phyloP scores from a whole-genome alignment of 1,140 invertebrate genomes.

The Zaprionus ornatus region DNA sequence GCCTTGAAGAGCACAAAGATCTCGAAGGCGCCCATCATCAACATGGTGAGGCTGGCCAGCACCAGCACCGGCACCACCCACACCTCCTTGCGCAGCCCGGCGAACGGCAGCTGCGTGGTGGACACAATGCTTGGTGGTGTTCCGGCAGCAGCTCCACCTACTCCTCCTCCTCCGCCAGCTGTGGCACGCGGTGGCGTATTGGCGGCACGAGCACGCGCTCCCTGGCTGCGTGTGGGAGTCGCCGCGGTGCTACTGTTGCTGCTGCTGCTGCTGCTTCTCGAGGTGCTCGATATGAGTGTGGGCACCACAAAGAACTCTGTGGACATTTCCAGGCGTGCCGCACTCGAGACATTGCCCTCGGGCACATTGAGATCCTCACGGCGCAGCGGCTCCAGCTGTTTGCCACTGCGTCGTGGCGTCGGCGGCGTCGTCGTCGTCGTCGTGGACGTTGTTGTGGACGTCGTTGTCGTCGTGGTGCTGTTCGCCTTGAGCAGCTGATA shows the following conservation, averaged over 20 bases:
- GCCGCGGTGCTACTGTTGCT: constrained; percentile 33
- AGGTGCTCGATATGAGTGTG: constrained; percentile 49
- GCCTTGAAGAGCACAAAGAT: constrained; percentile 95
- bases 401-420: constrained; percentile 45
- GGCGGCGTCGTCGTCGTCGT: constrained; percentile 32
- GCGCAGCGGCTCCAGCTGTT: constrained; percentile 65
- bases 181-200: constrained; percentile 51
- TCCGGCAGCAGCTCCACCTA: constrained; percentile 34
- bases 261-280: constrained; percentile 30
- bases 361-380: constrained; percentile 65
- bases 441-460: constrained; percentile 17
- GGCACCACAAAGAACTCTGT: constrained; percentile 91
- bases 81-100: constrained; percentile 87
- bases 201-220: constrained; percentile 67
- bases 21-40: constrained; percentile 93
- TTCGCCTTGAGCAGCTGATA: constrained; percentile 66
- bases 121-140: constrained; percentile 77
- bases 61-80: constrained; percentile 95
- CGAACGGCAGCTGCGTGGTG: constrained; percentile 64
- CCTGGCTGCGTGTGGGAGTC: constrained; percentile 56
- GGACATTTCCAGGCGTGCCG: constrained; percentile 88
- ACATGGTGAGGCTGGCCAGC: constrained; percentile 90
- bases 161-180: constrained; percentile 19
- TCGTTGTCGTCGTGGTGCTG: constrained; percentile 33
- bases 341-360: constrained; percentile 83